phyloP scores from a whole-genome alignment of 2,797 vertebrate genomes.

The Remorina albescens region DNA sequence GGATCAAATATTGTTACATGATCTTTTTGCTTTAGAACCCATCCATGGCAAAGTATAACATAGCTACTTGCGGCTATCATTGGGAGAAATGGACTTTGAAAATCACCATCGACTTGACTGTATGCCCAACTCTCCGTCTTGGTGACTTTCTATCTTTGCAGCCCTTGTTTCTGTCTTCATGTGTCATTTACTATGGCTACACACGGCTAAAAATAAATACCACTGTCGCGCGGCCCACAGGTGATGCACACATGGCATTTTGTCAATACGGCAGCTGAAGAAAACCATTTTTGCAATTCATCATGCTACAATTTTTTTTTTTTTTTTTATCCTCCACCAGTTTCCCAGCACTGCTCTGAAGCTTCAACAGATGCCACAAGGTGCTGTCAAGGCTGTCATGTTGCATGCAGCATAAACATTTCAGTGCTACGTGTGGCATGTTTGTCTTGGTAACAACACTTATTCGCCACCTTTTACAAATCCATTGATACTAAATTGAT shows the following conservation, averaged over 20 bases:
- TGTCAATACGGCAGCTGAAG: conserved; percentile 42
- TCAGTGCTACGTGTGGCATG: too few relatives aligned
- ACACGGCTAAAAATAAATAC: background rate
- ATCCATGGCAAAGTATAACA: background rate
- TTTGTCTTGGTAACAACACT: background rate
- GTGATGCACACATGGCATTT: conserved; percentile 29
- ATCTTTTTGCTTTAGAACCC: too few relatives aligned
- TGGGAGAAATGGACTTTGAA: background rate
- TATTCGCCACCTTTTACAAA: background rate
- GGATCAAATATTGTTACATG: too few relatives aligned
- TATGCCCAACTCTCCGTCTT: background rate
- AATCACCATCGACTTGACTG: background rate
- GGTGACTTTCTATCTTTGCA: background rate
- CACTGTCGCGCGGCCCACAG: conserved; percentile 28
- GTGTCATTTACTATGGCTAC: conserved; percentile 5
- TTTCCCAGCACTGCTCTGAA: background rate
- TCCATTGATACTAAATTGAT: background rate
- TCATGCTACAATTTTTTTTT: too few relatives aligned
- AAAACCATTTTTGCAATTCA: too few relatives aligned
- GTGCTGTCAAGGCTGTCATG: conserved; percentile 21
- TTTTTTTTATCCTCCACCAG: conserved; percentile 28
- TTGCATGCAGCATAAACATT: conserved; percentile 8
- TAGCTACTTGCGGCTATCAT: background rate
- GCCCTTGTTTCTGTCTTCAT: conserved; percentile 1
- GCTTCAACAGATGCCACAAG: conserved; percentile 16